Percentiles rank a stretch among this genome's conserved stretches.
These are phyloP conservation scores for Gouania willdenowi DNA, from an alignment of 2,797 vertebrate genomes.

Conservation along the genomic window DNA sequence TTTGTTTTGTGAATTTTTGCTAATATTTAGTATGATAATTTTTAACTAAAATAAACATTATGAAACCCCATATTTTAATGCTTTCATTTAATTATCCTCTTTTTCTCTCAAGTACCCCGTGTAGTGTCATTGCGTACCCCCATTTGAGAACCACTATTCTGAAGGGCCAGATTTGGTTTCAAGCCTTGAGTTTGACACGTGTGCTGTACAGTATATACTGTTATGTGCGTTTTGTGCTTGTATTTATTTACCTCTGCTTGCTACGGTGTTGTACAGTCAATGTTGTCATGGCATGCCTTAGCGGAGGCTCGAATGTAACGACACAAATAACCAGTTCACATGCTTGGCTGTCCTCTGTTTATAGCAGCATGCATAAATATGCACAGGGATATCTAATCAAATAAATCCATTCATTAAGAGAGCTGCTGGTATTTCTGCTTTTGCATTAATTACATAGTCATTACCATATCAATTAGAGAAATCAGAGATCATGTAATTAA, in stretches of 20 bases:
- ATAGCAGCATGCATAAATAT: constrained; percentile 67
- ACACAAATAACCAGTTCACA: constrained; percentile 42
- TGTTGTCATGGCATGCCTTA: constrained; percentile 3
- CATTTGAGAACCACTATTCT: too few relatives aligned
- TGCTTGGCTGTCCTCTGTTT: constrained; percentile 30
- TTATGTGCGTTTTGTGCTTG: not conserved
- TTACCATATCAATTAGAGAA: constrained; percentile 85
- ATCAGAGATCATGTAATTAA: constrained; percentile 85
- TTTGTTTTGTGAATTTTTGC: too few relatives aligned
- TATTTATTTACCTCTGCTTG: not conserved
- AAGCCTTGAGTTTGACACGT: too few relatives aligned
- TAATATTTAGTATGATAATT: too few relatives aligned
- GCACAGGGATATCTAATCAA: constrained; percentile 77
- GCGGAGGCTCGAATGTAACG: constrained; percentile 28
- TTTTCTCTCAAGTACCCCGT: too few relatives aligned
- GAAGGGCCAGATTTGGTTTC: too few relatives aligned
- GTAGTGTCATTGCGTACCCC: too few relatives aligned
- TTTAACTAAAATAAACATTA: too few relatives aligned
- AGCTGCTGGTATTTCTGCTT: constrained; percentile 78
- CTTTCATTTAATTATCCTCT: too few relatives aligned
- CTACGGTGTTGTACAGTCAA: constrained; percentile 1
- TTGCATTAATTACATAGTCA: constrained; percentile 83
- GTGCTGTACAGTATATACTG: too few relatives aligned
- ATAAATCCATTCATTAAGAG: constrained; percentile 78
- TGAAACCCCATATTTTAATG: too few relatives aligned